Evolutionary conservation across 2,113 vertebrate genomes (phyloP), one percentile per base, ranked within the genome.

Genomic region (Rhegmatorhina hoffmannsi): DNA sequence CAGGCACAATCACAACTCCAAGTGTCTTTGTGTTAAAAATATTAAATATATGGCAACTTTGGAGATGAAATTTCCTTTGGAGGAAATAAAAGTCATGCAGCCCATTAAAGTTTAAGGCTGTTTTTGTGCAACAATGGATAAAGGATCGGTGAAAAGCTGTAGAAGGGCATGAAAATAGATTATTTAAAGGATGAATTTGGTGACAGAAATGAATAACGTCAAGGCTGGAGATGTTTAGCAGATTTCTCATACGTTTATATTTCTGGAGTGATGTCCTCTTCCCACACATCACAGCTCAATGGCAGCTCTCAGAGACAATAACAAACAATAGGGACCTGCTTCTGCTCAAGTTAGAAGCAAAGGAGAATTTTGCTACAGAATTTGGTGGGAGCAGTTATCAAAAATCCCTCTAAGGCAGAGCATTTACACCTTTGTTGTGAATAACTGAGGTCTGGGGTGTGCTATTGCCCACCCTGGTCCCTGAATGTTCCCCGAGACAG

Each of bases 11-110:
- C 66, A 85, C 66, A 82, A 79, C 82, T 96, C 82, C 46, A 92
- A 93, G 74, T 59, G 83, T 69, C 56, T 56, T 80, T 79, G 55
- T 93, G 69, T 90, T 75, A 85, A 74, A 88, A 84, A 25, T 59
- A 62, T 77, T 92, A 97, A 95, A 78, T 56, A 52, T 68, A 34
- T 85, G 62, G 68, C 49, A 91, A 82, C 67, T 96, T 94, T 90
- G 55, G 83, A 67, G 77, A 75, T 24, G 13, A 87, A 96, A 91
- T 63, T 43, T 43, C 40, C 40, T 43, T 43, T 43, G 49, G 24
- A 92, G 67, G 87, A 95, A 90, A 93, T 93, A 88, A 90, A 96
- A 96, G 76, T 95, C 82, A 53, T 77, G 26, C 53, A 88, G 25
- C 49, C 78, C 40, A 84, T 89, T 90, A 94, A 95, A 81, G 68